Base-by-base conservation (phyloP, 2,797 vertebrate genomes). In the Heterohyrax brucei region DNA sequence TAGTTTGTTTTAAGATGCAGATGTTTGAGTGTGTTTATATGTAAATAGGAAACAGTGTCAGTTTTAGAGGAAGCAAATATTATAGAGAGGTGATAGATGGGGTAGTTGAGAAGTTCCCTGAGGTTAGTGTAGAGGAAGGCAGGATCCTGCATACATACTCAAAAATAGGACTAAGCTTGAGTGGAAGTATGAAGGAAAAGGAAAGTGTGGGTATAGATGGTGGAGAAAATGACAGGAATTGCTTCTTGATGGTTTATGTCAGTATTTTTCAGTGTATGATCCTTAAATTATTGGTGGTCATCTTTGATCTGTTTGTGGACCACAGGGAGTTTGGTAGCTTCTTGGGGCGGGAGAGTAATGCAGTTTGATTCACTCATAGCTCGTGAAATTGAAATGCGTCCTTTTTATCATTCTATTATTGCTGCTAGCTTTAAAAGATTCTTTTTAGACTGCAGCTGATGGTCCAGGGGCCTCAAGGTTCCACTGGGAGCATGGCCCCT, bases 281-380 rank as follows among this genome's bases (percentile, higher is more conserved):
- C 22, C 61, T 28, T 26, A 85, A 53, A 91, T 48, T 75, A 56
- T 83, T 87, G 18, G n/a, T 95, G 12, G 78, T 94, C 30, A 50
- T 89, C 75, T 95, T 62, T 70, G 7, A 18, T 80, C 44, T 86
- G 0, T 64, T 0, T 46, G 22, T 64, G 28, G 53, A 62, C 44
- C 46, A 75, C 9, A 78, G 5, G 44, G 62, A 87, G 24, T 91
- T 78, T 78, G 62, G 33, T 72, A 77, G n/a, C 70, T 62, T 93
- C 46, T 39, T 39, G 39, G 39, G 39, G 39, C 39, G 39, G 39
- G 39, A 39, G 39, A 39, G 39, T 39, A 39, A 39, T 39, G 39
- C 26, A 80, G 5, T 76, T 92, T 94, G 24, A 7, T 62, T 87
- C 44, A 87, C 6, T 70, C 14, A 79, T 21, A 96, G 26, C 50